Evolutionary conservation across 1,140 invertebrate species (phyloP), one percentile per base, ranked within the genome.

Genomic region (Rhynchophorus ferrugineus): DNA sequence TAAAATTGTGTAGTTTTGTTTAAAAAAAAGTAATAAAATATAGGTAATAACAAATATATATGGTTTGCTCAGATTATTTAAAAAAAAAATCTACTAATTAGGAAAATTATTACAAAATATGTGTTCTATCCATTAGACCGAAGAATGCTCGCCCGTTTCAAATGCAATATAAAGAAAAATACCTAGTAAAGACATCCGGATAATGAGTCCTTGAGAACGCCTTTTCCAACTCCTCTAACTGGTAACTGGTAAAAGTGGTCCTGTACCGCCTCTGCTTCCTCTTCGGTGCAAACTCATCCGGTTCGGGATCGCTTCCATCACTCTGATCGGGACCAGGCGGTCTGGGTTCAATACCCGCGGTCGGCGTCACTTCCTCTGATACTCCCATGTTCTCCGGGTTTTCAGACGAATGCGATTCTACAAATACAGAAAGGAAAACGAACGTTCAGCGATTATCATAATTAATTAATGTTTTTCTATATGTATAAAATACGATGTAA

Each of bases 131-230:
- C n/a, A n/a, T n/a, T n/a, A n/a, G n/a, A n/a, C n/a, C n/a, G n/a
- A n/a, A n/a, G n/a, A n/a, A n/a, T n/a, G n/a, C n/a, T n/a, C n/a
- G n/a, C n/a, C n/a, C n/a, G n/a, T n/a, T n/a, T n/a, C n/a, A n/a
- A n/a, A n/a, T n/a, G n/a, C n/a, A n/a, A n/a, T n/a, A n/a, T n/a
- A n/a, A n/a, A n/a, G n/a, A n/a, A 44, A 11, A 14, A 74, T 77
- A 96, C 87, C 94, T 87, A 17, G 92, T 97, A 73, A 97, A 98
- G 0, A 98, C 94, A 73, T 98, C 95, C 14, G 95, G 95, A 73
- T 97, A 98, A 73, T 98, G 95, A 3, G 94, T 97, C 61, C 93
- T 83, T 0, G 91, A 88, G 72, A 98, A 98, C 0, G 93, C 93
- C 70, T 96, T 97, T 70, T 98, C 95, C 53, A 98, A 74, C 71